phyloP scores from a whole-genome alignment of 1,140 invertebrate species.

The Drosophila pseudoananassae region DNA sequence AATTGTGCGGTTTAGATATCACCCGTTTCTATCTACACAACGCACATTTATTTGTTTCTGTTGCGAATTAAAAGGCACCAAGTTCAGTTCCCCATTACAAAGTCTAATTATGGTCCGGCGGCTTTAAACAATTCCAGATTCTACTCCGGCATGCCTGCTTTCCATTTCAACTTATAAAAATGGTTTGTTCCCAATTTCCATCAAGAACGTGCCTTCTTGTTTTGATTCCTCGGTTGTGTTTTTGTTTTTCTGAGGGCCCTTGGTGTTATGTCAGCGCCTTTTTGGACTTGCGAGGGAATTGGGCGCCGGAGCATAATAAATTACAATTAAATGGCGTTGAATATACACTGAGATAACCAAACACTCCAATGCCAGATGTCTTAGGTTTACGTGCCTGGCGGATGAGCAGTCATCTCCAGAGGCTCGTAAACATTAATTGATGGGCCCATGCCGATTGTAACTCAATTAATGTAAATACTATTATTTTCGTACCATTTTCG shows the following conservation, averaged over 20 bases:
- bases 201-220: constrained; percentile 21
- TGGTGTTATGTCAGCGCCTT: constrained; percentile 38
- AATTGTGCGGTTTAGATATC: constrained; percentile 17
- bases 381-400: constrained; percentile 19
- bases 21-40: neutral
- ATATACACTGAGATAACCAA: constrained; percentile 2
- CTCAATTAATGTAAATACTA: constrained; percentile 52
- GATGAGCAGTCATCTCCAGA: constrained; percentile 20
- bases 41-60: constrained; percentile 4
- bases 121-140: constrained; percentile 38
- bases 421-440: constrained; percentile 63
- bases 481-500: constrained; percentile 30
- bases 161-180: constrained; percentile 6
- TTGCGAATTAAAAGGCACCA: constrained; percentile 22
- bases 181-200: constrained; percentile 22
- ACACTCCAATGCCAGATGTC: constrained; percentile 51
- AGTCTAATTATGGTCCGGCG: constrained; percentile 31
- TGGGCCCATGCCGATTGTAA: constrained; percentile 29
- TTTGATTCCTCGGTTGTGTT: constrained; percentile 12
- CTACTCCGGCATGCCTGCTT: constrained; percentile 6
- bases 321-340: constrained; percentile 64
- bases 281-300: constrained; percentile 16
- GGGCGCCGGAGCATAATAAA: constrained; percentile 58
- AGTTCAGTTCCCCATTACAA: constrained; percentile 23
- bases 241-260: constrained; percentile 23